phyloP scores from a whole-genome alignment of 2,797 vertebrate species.

The Semaprochilodus insignis region DNA sequence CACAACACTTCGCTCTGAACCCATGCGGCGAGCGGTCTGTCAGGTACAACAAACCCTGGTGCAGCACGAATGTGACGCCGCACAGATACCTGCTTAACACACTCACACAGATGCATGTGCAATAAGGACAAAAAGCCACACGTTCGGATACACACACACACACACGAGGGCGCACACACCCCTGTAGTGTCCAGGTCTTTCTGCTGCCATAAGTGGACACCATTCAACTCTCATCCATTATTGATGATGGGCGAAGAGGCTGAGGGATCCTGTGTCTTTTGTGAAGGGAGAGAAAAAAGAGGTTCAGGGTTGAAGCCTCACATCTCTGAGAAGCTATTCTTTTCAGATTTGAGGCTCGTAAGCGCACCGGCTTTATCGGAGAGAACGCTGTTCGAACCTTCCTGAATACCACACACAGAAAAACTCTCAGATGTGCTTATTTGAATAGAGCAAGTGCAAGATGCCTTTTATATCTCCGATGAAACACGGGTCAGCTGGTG shows the following conservation, averaged over 20 bases:
- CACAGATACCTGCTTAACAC: conserved; percentile 4
- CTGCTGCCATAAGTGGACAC: conserved; percentile 73
- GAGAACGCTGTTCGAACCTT: conserved; percentile 70
- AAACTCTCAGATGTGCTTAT: conserved; percentile 68
- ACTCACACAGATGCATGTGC: neutral
- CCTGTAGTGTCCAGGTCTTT: conserved; percentile 41
- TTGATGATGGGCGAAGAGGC: conserved; percentile 78
- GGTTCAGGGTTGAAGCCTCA: conserved; percentile 74
- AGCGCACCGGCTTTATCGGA: conserved; percentile 61
- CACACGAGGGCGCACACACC: conserved; percentile 25
- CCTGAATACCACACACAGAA: conserved; percentile 62
- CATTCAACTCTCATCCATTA: conserved; percentile 79
- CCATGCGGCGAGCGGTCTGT: neutral
- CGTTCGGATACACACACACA: neutral
- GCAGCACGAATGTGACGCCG: neutral
- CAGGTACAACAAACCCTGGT: neutral
- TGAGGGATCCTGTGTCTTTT: conserved; percentile 75
- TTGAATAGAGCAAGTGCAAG: conserved; percentile 66
- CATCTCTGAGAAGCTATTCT: conserved; percentile 67
- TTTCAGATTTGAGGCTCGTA: conserved; percentile 72
- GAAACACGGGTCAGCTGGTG: conserved; percentile 52
- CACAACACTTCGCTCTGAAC: conserved; percentile 16
- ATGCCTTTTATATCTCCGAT: conserved; percentile 71
- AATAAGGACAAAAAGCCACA: conserved; percentile 28
- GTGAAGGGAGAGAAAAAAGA: conserved; percentile 52